Evolutionary conservation across 2,113 vertebrate species (phyloP).

Genomic region (Hippocampus mohnikei): DNA sequence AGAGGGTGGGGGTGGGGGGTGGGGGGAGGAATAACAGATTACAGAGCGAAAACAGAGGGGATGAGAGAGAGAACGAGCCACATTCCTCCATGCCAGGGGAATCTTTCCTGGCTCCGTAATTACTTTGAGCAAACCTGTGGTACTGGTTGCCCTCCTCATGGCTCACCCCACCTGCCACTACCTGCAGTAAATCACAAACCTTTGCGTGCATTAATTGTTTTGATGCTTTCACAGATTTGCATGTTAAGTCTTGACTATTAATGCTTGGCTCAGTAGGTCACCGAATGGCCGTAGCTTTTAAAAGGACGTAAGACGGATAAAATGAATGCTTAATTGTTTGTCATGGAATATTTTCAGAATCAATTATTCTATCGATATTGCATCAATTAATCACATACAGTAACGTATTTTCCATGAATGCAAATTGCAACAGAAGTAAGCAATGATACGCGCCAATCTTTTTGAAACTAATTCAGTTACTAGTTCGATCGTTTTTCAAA

Average conservation of each 20-base stretch:
- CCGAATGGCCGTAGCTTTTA: too few species aligned
- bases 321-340: too few species aligned
- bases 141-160: constrained; percentile 17
- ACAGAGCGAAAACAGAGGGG: constrained; percentile 18
- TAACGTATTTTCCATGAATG: too few species aligned
- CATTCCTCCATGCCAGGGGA: constrained; percentile 46
- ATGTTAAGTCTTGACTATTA: not conserved
- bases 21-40: constrained; percentile 31
- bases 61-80: constrained; percentile 22
- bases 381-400: too few species aligned
- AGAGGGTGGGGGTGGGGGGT: not conserved
- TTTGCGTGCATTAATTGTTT: not conserved
- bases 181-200: not conserved
- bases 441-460: too few species aligned
- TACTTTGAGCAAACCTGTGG: constrained; percentile 24
- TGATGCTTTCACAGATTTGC: not conserved
- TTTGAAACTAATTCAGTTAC: too few species aligned
- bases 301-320: too few species aligned
- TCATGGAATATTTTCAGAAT: too few species aligned
- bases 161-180: not conserved
- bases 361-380: too few species aligned
- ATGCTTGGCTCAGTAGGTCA: not conserved
- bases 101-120: constrained; percentile 9
- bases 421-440: too few species aligned
- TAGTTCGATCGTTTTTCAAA: too few species aligned